phyloP scores from a whole-genome alignment of 2,888 invertebrate species.

The Diarsia mendica region DNA sequence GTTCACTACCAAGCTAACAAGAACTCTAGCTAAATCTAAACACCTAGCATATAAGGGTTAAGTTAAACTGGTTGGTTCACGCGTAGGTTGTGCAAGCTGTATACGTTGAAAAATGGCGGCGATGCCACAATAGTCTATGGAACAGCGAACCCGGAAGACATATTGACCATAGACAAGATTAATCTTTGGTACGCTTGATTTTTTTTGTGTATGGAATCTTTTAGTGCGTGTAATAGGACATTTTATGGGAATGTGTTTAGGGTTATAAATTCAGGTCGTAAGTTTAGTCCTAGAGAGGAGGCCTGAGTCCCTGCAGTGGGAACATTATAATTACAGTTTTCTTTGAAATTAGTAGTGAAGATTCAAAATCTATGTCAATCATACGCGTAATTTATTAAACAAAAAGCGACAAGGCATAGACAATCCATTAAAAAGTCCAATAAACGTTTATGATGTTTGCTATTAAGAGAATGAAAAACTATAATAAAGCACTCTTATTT shows the following conservation, averaged over 20 bases:
- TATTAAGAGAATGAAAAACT: slow-evolving; percentile 45
- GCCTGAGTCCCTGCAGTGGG: too few relatives aligned
- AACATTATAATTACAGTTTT: background rate
- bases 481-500: slow-evolving; percentile 53
- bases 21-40: slow-evolving; percentile 64
- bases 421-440: slow-evolving; percentile 56
- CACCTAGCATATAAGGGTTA: background rate
- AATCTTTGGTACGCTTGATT: slow-evolving; percentile 78
- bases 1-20: slow-evolving; percentile 74
- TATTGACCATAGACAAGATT: slow-evolving; percentile 86
- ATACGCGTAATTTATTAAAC: slow-evolving; percentile 1
- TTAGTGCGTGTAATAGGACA: slow-evolving; percentile 35
- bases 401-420: slow-evolving; percentile 5
- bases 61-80: slow-evolving; percentile 70
- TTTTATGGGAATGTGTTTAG: slow-evolving; percentile 19
- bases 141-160: slow-evolving; percentile 88
- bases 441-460: slow-evolving; percentile 46
- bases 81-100: slow-evolving; percentile 84
- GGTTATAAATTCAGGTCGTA: background rate
- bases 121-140: slow-evolving; percentile 86
- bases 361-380: background rate
- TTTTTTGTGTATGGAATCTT: slow-evolving; percentile 43
- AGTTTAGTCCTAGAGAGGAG: background rate
- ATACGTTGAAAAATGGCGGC: slow-evolving; percentile 88
- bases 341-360: background rate